These are phyloP conservation scores for Pararge aegeria DNA, from an alignment of 1,140 invertebrate species.

Conservation along the genomic window DNA sequence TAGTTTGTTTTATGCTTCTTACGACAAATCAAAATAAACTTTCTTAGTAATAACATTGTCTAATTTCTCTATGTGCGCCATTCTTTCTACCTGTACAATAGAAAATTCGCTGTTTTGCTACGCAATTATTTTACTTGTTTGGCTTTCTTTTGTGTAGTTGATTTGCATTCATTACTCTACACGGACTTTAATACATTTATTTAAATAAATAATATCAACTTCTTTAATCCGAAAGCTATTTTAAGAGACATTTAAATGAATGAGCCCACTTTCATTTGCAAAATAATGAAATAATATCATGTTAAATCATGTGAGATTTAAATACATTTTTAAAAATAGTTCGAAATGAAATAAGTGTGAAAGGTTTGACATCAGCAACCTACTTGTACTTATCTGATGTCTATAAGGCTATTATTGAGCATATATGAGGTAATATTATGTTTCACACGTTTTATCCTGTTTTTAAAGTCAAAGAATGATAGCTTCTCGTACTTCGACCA, in stretches of 20 bases:
- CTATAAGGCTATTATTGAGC: not conserved
- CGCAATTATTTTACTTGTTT: conserved; percentile 12
- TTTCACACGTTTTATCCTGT: not conserved
- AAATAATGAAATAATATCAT: conserved; percentile 36
- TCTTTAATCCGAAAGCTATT: conserved; percentile 22
- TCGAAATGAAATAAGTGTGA: not conserved
- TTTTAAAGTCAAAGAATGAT: not conserved
- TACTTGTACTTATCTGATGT: not conserved
- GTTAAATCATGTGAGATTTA: conserved; percentile 25
- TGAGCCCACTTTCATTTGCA: conserved; percentile 35
- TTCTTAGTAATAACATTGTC: conserved; percentile 70
- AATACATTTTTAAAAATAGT: not conserved
- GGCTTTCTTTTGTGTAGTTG: conserved; percentile 9
- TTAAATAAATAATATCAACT: conserved; percentile 10
- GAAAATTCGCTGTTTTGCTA: not conserved
- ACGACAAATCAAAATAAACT: conserved; percentile 56
- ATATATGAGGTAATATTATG: not conserved
- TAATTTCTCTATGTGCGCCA: conserved; percentile 55
- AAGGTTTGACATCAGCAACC: not conserved
- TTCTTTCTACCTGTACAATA: conserved; percentile 34
- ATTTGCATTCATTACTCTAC: not conserved
- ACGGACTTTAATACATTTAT: not conserved
- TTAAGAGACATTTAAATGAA: conserved; percentile 33
- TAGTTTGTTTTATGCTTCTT: conserved; percentile 51
- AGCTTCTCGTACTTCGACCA: conserved; percentile 22